Evolutionary conservation across 2,888 invertebrate species (phyloP).

Genomic region (Rhagophthalmus giganteus): DNA sequence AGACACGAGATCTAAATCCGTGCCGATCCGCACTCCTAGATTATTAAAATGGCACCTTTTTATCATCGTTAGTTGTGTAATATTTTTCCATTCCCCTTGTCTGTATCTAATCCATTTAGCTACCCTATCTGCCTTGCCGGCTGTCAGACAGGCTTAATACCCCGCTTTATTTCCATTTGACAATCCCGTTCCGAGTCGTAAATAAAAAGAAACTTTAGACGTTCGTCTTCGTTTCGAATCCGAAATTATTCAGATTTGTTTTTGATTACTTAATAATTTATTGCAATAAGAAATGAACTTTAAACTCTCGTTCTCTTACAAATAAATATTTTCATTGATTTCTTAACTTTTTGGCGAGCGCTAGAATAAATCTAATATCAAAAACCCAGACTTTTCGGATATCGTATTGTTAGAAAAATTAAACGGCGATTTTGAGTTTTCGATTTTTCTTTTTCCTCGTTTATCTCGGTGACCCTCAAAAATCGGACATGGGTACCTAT

Average conservation of each 20-base stretch:
- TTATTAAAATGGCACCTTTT: constrained; percentile 51
- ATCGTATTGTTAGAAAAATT: no score
- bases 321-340: no score
- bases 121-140: constrained; percentile 42
- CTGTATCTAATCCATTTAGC: constrained; percentile 50
- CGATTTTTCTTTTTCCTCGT: no score
- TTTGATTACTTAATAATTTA: constrained; percentile 2
- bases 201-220: constrained; percentile 25
- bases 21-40: constrained; percentile 32
- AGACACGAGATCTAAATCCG: constrained; percentile 24
- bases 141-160: constrained; percentile 49
- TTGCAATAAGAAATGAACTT: no score
- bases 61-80: constrained; percentile 50
- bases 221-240: constrained; percentile 18
- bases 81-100: constrained; percentile 53
- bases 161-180: constrained; percentile 49
- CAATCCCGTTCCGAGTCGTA: constrained; percentile 34
- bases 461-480: no score
- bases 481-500: no score
- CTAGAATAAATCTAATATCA: no score
- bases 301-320: no score
- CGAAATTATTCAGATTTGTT: constrained; percentile 1
- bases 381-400: no score
- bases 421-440: no score
- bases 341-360: no score